Evolutionary conservation across 2,113 vertebrate species (phyloP).

Genomic region (Albula glossodonta): DNA sequence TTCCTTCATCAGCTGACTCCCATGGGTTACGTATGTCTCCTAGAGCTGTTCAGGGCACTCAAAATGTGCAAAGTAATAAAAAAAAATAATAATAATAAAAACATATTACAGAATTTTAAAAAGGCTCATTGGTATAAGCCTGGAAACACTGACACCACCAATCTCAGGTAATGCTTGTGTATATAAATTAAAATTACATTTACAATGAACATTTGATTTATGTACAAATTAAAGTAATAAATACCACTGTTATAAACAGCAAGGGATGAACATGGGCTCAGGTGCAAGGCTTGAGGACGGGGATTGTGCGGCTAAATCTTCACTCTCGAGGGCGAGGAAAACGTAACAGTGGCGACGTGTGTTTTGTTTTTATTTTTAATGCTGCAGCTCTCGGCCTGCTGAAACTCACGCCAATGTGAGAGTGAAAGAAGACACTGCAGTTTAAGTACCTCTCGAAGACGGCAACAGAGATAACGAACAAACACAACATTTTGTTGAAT

Average conservation of each 20-base stretch:
- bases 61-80: slow-evolving; percentile 66
- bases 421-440: background rate
- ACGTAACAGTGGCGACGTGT: slow-evolving; percentile 19
- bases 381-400: slow-evolving; percentile 17
- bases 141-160: slow-evolving; percentile 74
- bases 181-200: slow-evolving; percentile 93
- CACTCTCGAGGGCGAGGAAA: slow-evolving; percentile 22
- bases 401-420: slow-evolving; percentile 31
- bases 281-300: slow-evolving; percentile 74
- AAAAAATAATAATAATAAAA: slow-evolving; percentile 53
- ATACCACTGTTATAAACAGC: slow-evolving; percentile 91
- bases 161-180: slow-evolving; percentile 75
- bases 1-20: background rate
- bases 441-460: background rate
- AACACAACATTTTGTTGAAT: no score
- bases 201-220: slow-evolving; percentile 88
- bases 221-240: slow-evolving; percentile 86
- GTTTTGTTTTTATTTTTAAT: slow-evolving; percentile 26
- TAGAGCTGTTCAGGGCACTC: slow-evolving; percentile 66
- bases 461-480: background rate
- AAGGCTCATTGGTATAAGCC: slow-evolving; percentile 77
- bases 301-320: slow-evolving; percentile 61
- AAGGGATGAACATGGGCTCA: slow-evolving; percentile 73
- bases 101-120: slow-evolving; percentile 31
- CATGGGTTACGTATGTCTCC: slow-evolving; percentile 66